phyloP scores from a whole-genome alignment of 2,113 vertebrate species.

The Zosterops borbonicus region DNA sequence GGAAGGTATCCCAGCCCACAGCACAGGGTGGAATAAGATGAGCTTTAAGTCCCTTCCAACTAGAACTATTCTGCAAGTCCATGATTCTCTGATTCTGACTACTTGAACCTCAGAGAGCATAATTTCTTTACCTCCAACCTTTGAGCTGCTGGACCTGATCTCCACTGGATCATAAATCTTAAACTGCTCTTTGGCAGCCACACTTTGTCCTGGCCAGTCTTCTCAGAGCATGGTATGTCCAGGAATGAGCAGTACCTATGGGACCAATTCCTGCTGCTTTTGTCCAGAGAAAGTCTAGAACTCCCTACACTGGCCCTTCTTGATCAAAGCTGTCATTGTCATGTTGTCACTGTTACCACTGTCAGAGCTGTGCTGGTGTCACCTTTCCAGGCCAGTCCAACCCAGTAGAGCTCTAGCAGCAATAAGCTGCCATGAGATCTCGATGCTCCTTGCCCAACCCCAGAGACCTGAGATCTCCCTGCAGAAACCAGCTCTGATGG shows the following conservation, averaged over 20 bases:
- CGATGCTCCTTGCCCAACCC: background rate
- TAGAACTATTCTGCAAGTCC: background rate
- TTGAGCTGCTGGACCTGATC: background rate
- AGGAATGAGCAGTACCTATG: fast-evolving
- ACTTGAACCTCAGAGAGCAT: background rate
- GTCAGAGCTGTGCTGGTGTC: background rate
- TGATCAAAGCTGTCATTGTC: background rate
- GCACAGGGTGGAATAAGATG: fast-evolving
- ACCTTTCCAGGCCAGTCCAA: background rate
- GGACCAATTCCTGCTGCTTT: background rate
- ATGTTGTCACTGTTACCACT: background rate
- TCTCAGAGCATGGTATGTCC: fast-evolving
- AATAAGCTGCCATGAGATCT: background rate
- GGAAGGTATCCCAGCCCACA: background rate
- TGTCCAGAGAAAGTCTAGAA: background rate
- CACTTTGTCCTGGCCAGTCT: background rate
- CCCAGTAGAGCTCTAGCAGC: background rate
- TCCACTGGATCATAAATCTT: background rate
- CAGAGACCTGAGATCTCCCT: background rate
- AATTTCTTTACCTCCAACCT: background rate
- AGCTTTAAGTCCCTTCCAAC: background rate
- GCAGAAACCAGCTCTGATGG: background rate
- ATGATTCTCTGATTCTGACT: background rate
- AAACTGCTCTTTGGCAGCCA: background rate
- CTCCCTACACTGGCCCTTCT: background rate